Evolutionary conservation across 2,113 vertebrate species (phyloP).

Genomic region (Poecile atricapillus): DNA sequence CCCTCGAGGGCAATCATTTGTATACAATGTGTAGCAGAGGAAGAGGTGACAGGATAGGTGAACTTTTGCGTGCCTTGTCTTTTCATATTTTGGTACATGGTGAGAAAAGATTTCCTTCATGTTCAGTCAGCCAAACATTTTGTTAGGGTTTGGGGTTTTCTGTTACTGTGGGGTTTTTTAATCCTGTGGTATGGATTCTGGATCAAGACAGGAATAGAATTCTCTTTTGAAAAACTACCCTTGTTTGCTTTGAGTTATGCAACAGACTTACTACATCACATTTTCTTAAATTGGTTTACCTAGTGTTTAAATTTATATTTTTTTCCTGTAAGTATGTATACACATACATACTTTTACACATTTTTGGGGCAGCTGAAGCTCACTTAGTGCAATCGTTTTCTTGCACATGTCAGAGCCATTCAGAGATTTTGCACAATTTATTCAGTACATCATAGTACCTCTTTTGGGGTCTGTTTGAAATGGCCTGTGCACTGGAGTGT

Average conservation of each 20-base stretch:
- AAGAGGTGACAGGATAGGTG: slow-evolving; percentile 37
- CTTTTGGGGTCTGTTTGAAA: background rate
- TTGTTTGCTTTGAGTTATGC: background rate
- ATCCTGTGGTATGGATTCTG: background rate
- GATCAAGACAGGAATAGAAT: slow-evolving; percentile 35
- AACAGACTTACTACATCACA: background rate
- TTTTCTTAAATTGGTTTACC: background rate
- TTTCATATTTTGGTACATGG: slow-evolving; percentile 25
- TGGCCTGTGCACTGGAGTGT: background rate
- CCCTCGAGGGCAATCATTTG: slow-evolving; percentile 44
- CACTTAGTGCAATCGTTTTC: background rate
- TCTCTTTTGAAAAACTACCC: background rate
- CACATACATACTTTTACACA: rapidly evolving
- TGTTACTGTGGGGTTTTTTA: background rate
- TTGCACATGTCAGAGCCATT: background rate
- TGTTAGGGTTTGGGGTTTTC: background rate
- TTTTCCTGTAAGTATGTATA: background rate
- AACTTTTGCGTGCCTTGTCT: slow-evolving; percentile 43
- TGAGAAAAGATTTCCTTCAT: background rate
- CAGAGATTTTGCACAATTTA: background rate
- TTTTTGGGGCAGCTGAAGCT: background rate
- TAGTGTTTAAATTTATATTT: background rate
- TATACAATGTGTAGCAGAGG: background rate
- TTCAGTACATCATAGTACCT: background rate
- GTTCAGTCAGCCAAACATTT: background rate